phyloP scores from a whole-genome alignment of 2,888 invertebrate genomes.

The Uloborus plumipes region DNA sequence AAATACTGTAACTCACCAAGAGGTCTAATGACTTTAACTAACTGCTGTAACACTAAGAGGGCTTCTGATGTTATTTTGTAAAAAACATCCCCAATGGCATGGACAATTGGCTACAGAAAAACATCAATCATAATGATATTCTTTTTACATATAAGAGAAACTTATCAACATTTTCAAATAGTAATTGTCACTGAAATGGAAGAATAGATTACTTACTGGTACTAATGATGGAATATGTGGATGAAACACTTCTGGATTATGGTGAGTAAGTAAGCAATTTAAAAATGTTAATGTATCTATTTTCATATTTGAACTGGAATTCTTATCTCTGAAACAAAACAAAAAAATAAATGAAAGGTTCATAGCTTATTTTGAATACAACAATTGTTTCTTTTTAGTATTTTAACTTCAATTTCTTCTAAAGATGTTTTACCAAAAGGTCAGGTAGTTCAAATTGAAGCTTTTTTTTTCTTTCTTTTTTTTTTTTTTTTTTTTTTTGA shows the following conservation, averaged over 20 bases:
- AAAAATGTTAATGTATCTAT: slow-evolving; percentile 96
- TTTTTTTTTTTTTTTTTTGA: too few species aligned
- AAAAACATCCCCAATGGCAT: slow-evolving; percentile 93
- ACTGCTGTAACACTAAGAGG: slow-evolving; percentile 89
- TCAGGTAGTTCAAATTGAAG: too few species aligned
- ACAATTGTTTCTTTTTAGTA: background rate
- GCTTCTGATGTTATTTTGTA: slow-evolving; percentile 99
- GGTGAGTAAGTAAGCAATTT: slow-evolving; percentile 84
- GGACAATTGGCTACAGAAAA: slow-evolving; percentile 79
- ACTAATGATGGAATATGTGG: slow-evolving; percentile 83
- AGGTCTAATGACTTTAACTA: slow-evolving; percentile 94
- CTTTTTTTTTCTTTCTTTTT: too few species aligned
- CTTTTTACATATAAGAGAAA: background rate
- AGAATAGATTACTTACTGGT: slow-evolving; percentile 72
- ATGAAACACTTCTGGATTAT: slow-evolving; percentile 84
- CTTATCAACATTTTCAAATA: background rate
- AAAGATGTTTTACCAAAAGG: background rate
- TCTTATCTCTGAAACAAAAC: slow-evolving; percentile 80
- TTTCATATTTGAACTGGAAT: slow-evolving; percentile 96
- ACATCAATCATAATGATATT: background rate
- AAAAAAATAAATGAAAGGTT: slow-evolving; percentile 17
- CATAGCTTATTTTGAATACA: background rate
- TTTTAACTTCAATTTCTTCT: background rate
- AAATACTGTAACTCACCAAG: slow-evolving; percentile 75
- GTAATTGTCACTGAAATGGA: background rate